Conservation (phyloP, 2,797 vertebrate species). For the Zonotrichia albicollis region DNA sequence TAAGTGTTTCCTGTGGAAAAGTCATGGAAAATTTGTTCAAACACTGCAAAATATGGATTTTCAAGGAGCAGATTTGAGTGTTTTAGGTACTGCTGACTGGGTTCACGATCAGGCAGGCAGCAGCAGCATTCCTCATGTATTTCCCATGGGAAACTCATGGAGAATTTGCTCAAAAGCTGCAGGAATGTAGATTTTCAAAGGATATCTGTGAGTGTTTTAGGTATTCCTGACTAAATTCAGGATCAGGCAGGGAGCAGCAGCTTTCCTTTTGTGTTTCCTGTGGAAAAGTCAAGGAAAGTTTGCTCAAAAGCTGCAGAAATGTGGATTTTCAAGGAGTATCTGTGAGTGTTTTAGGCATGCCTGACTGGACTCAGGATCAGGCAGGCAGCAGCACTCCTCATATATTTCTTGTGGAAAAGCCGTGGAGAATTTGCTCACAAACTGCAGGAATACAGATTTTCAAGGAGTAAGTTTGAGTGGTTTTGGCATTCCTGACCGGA, state of each 20-base stretch:
- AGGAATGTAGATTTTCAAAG: not conserved
- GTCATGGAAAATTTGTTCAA: not conserved
- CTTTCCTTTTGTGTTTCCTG: fast-evolving
- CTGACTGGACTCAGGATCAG: not conserved
- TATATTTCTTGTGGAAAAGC: not conserved
- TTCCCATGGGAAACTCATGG: not conserved
- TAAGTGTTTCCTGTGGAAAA: fast-evolving
- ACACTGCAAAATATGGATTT: too few species aligned
- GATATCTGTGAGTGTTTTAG: too few species aligned
- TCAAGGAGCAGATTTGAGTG: too few species aligned
- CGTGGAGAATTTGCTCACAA: not conserved
- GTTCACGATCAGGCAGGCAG: not conserved
- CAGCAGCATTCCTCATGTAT: fast-evolving
- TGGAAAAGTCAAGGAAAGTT: not conserved
- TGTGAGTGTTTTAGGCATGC: not conserved
- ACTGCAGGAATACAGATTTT: not conserved
- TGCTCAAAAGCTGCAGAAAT: not conserved
- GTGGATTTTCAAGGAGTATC: not conserved
- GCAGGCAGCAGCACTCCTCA: not conserved
- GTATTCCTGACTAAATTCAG: too few species aligned
- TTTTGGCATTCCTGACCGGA: fast-evolving
- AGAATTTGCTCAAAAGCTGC: not conserved
- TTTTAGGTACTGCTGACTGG: too few species aligned
- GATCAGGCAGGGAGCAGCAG: not conserved
- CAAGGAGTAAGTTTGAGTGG: fast-evolving